A percentile compares a stretch with the other conserved stretches of the same genome.
These are phyloP conservation scores for Porites cylindrica DNA, from an alignment of 92 coral and sea anemone genomes.

Conservation along the genomic window DNA sequence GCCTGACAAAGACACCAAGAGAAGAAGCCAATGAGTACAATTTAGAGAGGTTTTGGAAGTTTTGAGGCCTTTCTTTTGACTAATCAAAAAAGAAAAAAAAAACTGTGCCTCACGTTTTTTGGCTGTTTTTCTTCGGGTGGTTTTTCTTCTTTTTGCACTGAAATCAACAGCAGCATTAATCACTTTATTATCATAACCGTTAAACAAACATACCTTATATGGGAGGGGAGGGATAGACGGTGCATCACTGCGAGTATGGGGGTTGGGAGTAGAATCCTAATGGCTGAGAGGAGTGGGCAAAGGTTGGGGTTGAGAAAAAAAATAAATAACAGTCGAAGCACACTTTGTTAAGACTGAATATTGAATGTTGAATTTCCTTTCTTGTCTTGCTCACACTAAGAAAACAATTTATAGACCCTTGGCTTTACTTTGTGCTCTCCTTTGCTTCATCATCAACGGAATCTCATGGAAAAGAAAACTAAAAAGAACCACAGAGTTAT, in stretches of 20 bases:
- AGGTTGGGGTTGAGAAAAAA: background rate
- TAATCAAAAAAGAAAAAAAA: too few species aligned
- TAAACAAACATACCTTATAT: background rate
- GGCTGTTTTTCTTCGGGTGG: background rate
- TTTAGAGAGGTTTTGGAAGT: background rate
- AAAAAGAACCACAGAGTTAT: too few species aligned
- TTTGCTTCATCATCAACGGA: too few species aligned
- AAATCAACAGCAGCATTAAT: background rate
- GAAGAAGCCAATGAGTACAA: background rate
- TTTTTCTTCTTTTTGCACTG: slow-evolving; percentile 32
- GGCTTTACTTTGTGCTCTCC: too few species aligned
- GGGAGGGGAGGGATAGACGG: background rate
- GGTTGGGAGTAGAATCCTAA: background rate
- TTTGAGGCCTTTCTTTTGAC: background rate
- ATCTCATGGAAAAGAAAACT: too few species aligned
- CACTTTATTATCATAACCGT: too few species aligned
- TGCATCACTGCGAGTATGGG: too few species aligned
- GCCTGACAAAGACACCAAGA: background rate
- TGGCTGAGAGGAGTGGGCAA: background rate
- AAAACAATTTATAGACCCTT: too few species aligned
- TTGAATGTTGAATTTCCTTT: too few species aligned
- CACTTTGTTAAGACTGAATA: too few species aligned
- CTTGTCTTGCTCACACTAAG: too few species aligned
- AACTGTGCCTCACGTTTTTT: slow-evolving; percentile 6
- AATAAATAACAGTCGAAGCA: too few species aligned